phyloP scores from a whole-genome alignment of 2,797 vertebrate genomes.

The Hylomyscus alleni region DNA sequence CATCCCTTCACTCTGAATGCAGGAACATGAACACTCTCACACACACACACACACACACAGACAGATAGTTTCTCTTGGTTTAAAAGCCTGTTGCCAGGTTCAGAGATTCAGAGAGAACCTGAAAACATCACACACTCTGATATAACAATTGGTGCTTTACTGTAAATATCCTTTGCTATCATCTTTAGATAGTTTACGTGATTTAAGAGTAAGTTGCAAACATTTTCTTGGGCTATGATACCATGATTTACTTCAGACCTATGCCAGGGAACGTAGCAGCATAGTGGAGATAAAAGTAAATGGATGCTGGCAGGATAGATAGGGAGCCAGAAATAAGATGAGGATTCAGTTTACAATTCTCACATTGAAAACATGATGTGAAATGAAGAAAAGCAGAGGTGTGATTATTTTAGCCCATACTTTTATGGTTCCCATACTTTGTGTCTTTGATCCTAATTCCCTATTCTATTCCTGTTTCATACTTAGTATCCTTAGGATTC shows the following conservation, averaged over 20 bases:
- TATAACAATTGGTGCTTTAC: neutral
- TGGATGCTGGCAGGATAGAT: neutral
- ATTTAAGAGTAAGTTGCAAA: neutral
- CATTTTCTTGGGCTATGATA: neutral
- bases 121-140: neutral
- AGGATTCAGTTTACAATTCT: neutral
- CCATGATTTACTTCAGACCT: neutral
- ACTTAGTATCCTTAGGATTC: neutral
- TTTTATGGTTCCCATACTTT: neutral
- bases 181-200: neutral
- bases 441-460: neutral
- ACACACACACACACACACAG: neutral
- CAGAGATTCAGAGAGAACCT: neutral
- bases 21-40: neutral
- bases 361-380: neutral
- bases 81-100: neutral
- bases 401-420: neutral
- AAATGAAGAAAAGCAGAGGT: neutral
- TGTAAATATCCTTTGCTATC: neutral
- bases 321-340: neutral
- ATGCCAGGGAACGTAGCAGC: neutral
- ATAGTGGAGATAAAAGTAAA: neutral
- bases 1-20: neutral
- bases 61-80: neutral
- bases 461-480: neutral